Evolutionary conservation across 2,797 vertebrate species (phyloP).

Genomic region (Phoebastria nigripes): DNA sequence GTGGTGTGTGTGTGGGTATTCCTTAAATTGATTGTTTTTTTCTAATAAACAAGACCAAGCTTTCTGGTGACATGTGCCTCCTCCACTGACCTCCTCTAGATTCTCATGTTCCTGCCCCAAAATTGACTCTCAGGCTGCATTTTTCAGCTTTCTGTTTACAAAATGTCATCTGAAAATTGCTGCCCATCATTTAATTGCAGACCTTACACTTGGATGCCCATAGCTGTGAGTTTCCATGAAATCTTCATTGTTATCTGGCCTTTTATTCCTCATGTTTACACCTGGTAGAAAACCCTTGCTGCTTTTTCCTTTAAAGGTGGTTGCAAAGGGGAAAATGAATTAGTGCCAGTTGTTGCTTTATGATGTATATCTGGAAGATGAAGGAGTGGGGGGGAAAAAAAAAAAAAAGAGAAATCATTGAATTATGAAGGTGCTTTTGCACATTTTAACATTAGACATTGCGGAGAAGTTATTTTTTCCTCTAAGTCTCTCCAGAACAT

Average conservation of each 20-base stretch:
- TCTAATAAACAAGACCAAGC: neutral
- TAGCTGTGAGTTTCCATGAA: slow-evolving; percentile 17
- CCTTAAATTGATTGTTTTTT: neutral
- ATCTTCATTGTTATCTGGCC: slow-evolving; percentile 41
- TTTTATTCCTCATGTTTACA: neutral
- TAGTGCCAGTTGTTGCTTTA: slow-evolving; percentile 19
- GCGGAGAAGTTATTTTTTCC: neutral
- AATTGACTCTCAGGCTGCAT: neutral
- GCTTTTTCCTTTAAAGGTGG: slow-evolving; percentile 10
- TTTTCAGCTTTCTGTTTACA: neutral
- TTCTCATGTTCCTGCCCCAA: neutral
- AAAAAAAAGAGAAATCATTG: neutral
- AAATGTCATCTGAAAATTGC: slow-evolving; percentile 24
- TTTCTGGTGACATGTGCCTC: neutral
- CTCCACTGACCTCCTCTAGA: neutral
- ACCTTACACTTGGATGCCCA: neutral
- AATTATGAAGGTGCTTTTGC: neutral
- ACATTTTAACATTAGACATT: neutral
- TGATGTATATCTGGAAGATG: neutral
- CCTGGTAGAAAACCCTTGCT: neutral
- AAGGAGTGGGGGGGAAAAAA: no score
- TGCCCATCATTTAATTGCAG: neutral
- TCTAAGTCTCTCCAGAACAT: neutral
- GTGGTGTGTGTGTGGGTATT: neutral
- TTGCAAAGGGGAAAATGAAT: slow-evolving; percentile 45